Evolutionary conservation across 2,797 vertebrate genomes (phyloP).

Genomic region (Avahi laniger): DNA sequence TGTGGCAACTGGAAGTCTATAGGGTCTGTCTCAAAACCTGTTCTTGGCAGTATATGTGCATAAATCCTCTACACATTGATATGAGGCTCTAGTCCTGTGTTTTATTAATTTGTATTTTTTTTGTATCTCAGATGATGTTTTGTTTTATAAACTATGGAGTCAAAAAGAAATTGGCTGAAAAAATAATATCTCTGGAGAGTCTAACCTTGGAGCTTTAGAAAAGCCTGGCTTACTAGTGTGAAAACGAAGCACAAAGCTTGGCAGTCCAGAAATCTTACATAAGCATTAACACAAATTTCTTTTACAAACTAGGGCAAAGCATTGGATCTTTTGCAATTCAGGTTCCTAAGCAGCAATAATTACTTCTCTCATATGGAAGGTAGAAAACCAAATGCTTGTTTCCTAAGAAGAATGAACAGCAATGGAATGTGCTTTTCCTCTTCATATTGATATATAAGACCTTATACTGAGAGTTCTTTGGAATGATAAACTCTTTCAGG

Average conservation of each 20-base stretch:
- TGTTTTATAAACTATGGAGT: slow-evolving; percentile 63
- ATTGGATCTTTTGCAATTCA: slow-evolving; percentile 11
- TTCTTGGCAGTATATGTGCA: slow-evolving; percentile 56
- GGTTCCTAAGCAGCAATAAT: slow-evolving; percentile 28
- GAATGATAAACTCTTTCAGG: background rate
- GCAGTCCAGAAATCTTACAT: slow-evolving; percentile 18
- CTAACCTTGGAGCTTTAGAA: slow-evolving; percentile 24
- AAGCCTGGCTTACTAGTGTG: slow-evolving; percentile 38
- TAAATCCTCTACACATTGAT: slow-evolving; percentile 61
- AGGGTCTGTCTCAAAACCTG: slow-evolving; percentile 64
- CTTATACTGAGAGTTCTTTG: background rate
- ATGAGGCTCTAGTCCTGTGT: slow-evolving; percentile 37
- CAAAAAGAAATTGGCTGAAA: slow-evolving; percentile 53
- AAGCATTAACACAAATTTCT: slow-evolving; percentile 50
- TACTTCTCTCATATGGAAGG: background rate
- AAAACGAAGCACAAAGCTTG: slow-evolving; percentile 42
- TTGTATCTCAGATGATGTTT: slow-evolving; percentile 41
- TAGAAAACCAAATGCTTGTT: background rate
- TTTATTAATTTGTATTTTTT: slow-evolving; percentile 74
- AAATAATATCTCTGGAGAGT: slow-evolving; percentile 59
- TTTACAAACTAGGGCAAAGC: slow-evolving; percentile 3
- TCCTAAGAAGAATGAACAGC: background rate
- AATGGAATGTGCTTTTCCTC: background rate
- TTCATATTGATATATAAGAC: background rate
- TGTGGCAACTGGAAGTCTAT: slow-evolving; percentile 71